A percentile compares a stretch with the other conserved stretches of the same genome.
Conservation (phyloP, 2,797 vertebrate genomes). For the Myotis findleyi region DNA sequence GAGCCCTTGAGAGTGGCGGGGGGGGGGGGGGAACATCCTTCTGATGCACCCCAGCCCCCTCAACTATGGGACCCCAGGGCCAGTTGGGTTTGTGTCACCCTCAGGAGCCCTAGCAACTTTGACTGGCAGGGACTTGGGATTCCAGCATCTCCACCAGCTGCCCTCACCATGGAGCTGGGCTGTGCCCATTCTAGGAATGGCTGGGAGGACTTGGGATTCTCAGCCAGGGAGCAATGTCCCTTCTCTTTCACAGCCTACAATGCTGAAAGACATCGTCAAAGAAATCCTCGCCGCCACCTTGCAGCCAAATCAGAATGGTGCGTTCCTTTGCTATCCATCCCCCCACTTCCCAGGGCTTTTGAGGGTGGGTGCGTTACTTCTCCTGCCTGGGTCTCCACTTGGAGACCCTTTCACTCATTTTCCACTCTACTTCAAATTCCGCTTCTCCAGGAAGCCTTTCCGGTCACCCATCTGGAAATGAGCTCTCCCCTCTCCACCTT, state of each 20-base stretch:
- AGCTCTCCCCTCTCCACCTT: not conserved
- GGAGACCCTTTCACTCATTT: not conserved
- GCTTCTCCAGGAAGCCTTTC: not conserved
- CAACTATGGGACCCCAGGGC: not conserved
- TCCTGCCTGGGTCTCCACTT: not conserved
- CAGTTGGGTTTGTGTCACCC: no score
- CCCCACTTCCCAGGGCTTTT: not conserved
- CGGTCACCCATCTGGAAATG: not conserved
- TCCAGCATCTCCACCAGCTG: no score
- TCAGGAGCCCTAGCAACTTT: not conserved
- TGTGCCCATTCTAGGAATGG: no score
- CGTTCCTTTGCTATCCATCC: not conserved
- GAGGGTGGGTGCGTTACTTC: no score
- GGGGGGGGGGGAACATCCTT: not conserved
- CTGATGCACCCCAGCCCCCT: not conserved
- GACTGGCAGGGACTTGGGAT: not conserved
- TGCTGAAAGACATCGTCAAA: not conserved
- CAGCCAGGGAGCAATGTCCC: not conserved
- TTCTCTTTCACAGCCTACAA: constrained; percentile 65
- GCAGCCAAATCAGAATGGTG: constrained; percentile 73
- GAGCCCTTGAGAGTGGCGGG: not conserved
- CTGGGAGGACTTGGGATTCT: not conserved
- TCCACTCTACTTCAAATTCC: not conserved
- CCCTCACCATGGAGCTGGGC: not conserved
- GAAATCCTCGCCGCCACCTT: constrained; percentile 33